phyloP scores from a whole-genome alignment of 2,888 invertebrate species.

The Eilema depressum region DNA sequence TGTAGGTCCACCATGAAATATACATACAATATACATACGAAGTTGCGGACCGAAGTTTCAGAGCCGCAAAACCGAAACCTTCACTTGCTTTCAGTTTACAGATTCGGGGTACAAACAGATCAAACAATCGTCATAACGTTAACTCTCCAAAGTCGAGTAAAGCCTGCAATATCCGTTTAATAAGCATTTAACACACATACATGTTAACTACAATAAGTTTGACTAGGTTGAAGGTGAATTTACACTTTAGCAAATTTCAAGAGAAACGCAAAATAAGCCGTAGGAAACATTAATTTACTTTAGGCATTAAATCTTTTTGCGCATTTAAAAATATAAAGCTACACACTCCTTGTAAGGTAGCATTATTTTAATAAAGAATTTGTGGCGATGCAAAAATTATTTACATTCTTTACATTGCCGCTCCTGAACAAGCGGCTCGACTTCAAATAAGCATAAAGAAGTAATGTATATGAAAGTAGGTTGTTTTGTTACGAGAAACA shows the following conservation, averaged over 20 bases:
- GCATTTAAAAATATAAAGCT: constrained; percentile 20
- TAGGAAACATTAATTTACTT: background rate
- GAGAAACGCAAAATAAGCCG: background rate
- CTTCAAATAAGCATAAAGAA: constrained; percentile 28
- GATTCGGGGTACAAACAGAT: no score
- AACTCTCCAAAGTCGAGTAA: no score
- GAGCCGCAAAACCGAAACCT: no score
- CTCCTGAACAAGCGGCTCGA: constrained; percentile 20
- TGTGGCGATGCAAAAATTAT: constrained; percentile 17
- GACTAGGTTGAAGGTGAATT: background rate
- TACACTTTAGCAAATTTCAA: background rate
- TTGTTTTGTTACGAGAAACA: constrained; percentile 36
- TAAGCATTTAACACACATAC: no score
- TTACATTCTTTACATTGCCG: constrained; percentile 35
- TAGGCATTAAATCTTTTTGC: constrained; percentile 13
- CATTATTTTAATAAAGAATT: constrained; percentile 18
- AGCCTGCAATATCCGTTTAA: no score
- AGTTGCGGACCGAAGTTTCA: no score
- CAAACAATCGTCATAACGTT: no score
- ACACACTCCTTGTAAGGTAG: constrained; percentile 5
- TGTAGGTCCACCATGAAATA: no score
- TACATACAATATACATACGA: no score
- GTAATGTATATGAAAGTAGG: constrained; percentile 41
- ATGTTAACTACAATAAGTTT: background rate
- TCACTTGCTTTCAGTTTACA: no score